Percentiles rank a stretch among this genome's conserved stretches.
Evolutionary conservation across 2,888 invertebrate species (phyloP).

Genomic region (Orthosia gothica): DNA sequence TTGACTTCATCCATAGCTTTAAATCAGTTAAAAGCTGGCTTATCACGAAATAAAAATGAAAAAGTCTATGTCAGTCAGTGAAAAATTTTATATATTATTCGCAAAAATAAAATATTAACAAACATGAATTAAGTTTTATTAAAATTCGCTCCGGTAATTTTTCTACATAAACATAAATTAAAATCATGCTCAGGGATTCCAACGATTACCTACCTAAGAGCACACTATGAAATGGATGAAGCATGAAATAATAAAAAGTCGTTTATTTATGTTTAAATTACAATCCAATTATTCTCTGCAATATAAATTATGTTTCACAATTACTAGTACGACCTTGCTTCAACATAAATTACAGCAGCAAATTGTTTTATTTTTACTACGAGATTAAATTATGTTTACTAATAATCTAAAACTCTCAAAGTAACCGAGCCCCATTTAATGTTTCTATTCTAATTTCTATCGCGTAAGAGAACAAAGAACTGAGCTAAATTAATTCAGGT

Average conservation of each 20-base stretch:
- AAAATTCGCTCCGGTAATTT: not conserved
- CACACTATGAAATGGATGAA: too few relatives aligned
- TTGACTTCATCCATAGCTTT: too few relatives aligned
- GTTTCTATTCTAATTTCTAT: not conserved
- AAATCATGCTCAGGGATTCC: not conserved
- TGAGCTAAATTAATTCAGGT: not conserved
- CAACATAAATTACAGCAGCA: not conserved
- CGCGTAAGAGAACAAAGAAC: not conserved
- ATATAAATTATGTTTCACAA: slow-evolving; percentile 30
- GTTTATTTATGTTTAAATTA: too few relatives aligned
- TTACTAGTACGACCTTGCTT: not conserved
- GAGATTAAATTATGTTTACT: not conserved
- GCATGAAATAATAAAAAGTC: too few relatives aligned
- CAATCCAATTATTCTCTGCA: slow-evolving; percentile 5
- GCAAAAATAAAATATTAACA: too few relatives aligned
- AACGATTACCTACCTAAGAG: too few relatives aligned
- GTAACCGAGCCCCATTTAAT: not conserved
- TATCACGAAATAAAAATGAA: too few relatives aligned
- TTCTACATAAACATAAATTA: slow-evolving; percentile 2
- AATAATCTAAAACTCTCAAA: not conserved
- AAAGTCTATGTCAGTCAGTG: too few relatives aligned
- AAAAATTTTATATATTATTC: too few relatives aligned
- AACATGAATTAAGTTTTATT: not conserved
- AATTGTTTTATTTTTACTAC: not conserved
- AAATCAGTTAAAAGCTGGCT: too few relatives aligned